Evolutionary conservation across 2,888 invertebrate genomes (phyloP).

Genomic region (Sericinus montela): DNA sequence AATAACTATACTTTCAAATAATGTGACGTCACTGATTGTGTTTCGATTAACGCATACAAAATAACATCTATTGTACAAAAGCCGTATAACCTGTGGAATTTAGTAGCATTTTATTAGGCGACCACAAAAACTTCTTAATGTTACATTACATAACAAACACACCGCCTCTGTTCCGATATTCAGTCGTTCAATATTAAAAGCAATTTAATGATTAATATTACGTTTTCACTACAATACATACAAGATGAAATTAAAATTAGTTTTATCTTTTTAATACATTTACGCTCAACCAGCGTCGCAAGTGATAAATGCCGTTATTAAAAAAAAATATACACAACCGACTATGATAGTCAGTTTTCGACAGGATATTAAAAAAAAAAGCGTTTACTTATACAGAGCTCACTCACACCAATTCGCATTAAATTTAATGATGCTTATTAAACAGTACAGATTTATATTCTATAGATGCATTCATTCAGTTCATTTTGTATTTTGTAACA

Average conservation of each 20-base stretch:
- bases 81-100: background rate
- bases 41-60: background rate
- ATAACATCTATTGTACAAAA: background rate
- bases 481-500: slow-evolving; percentile 44
- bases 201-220: background rate
- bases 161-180: too few species aligned
- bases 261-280: too few species aligned
- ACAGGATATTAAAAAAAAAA: slow-evolving; percentile 43
- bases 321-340: slow-evolving; percentile 29
- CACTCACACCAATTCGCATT: slow-evolving; percentile 63
- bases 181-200: too few species aligned
- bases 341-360: slow-evolving; percentile 39
- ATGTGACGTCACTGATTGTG: background rate
- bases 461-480: slow-evolving; percentile 61
- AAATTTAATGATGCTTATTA: slow-evolving; percentile 51
- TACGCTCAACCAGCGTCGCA: too few species aligned
- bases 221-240: background rate
- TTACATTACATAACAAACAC: too few species aligned
- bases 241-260: background rate
- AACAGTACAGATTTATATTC: slow-evolving; percentile 55
- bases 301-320: slow-evolving; percentile 15
- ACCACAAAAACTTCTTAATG: too few species aligned
- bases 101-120: background rate
- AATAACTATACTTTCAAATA: background rate
- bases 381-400: slow-evolving; percentile 51